Base-by-base conservation (phyloP, 1,140 invertebrate genomes). In the Camponotus vicinus region DNA sequence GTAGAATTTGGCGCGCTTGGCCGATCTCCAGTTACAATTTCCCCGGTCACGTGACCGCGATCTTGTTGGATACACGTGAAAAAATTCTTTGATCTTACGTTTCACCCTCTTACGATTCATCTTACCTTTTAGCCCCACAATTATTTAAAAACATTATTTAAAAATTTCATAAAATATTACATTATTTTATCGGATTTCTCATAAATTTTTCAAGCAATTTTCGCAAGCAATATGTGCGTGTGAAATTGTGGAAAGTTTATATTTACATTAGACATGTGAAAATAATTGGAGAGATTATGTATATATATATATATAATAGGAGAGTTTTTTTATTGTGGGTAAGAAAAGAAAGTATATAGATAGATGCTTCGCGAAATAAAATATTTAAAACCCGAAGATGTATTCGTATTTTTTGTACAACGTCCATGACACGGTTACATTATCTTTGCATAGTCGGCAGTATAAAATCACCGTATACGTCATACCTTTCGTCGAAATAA, bases 21-120 rank as follows among this genome's bases (percentile, higher is more conserved):
- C 59, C 8, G 55, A 4, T 9, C 8, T 70, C 85, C 88, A 87
- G 85, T 90, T 90, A 85, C 49, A 63, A 71, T 18, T 3, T 11
- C 11, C 11, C 27, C 27, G 4, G 6, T 45, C 42, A 64, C 18
- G 27, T 32, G 57, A 59, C 15, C 37, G 21, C n/a, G 8, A 5
- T 42, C 13, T 55, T 57, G 21, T 15, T 59, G 27, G 6, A 21
- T 69, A 40, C 73, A 59, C 40, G 59, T 59, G 76, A 40, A 21
- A 27, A 69, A 63, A 84, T 85, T 75, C 40, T 79, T 79, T 32
- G 18, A 83, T 70, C 49, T 49, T 11, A 57, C 11, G 11, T 63
- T 9, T 55, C 37, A 21, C 34, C 32, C 45, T 66, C 37, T 66
- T 40, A 6, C 15, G 32, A 77, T 55, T 18, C 18, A 57, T 75